Evolutionary conservation across 2,888 invertebrate genomes (phyloP), one percentile per base, ranked within the genome.

Genomic region (Sepiola atlantica): DNA sequence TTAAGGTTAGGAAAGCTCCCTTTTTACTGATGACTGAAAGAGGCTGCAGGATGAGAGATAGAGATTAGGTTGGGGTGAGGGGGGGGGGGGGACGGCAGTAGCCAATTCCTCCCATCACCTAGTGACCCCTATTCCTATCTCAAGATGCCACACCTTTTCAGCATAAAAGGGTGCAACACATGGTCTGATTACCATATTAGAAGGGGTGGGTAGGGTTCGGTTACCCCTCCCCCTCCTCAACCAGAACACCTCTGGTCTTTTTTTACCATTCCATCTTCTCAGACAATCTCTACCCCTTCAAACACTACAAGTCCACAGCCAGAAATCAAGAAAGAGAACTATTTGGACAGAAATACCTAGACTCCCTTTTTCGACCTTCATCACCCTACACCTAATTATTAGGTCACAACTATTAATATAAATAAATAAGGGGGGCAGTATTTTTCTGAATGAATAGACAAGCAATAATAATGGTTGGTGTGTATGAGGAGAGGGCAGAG

Each of bases 111-210:
- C 77, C 16, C 18, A 77, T 77, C 77, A 77, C 77, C 77, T 77
- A 77, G 77, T 77, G 77, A 77, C 77, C 77, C n/a, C 77, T 77
- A 77, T 77, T 77, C 77, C 77, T 77, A 77, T 77, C n/a, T 77
- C n/a, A 77, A 77, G 77, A n/a, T 77, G 32, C 61, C 61, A 61
- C 28, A 61, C 61, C 77, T 77, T 77, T 77, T 77, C 77, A 77
- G 14, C 77, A 77, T 77, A 77, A 77, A 77, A 77, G 77, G 77
- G 77, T n/a, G 14, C n/a, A n/a, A 77, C 77, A 77, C 18, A 18
- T 77, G n/a, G 77, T 14, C 14, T 16, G n/a, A 77, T 77, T 77
- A 77, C 77, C 8, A 28, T 24, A 77, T 12, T 21, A 32, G 77
- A 32, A n/a, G n/a, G 32, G 14, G 21, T 45, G n/a, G 77, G 77